phyloP scores from a whole-genome alignment of 64 coral and sea anemone species.

The Montipora cactus region DNA sequence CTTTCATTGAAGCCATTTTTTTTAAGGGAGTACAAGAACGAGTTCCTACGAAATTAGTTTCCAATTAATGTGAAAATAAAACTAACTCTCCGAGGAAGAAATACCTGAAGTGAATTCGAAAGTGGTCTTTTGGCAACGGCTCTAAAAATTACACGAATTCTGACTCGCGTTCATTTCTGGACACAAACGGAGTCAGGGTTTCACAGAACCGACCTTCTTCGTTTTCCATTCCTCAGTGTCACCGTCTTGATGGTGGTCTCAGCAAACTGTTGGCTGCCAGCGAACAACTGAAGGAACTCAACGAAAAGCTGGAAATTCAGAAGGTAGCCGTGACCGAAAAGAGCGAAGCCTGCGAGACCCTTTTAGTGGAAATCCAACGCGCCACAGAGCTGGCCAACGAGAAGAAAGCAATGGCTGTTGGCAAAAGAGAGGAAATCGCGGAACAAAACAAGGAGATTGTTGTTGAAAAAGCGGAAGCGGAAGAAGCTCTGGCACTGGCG shows the following conservation, averaged over 20 bases:
- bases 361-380: constrained; percentile 86
- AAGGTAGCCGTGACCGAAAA: constrained; percentile 99
- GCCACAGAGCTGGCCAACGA: constrained; percentile 91
- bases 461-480: constrained; percentile 90
- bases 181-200: background rate
- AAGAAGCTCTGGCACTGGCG: constrained; percentile 87
- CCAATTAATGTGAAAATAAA: too few relatives aligned
- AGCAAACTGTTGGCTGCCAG: constrained; percentile 96
- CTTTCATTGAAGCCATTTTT: too few relatives aligned
- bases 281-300: constrained; percentile 96
- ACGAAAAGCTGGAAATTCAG: constrained; percentile 96
- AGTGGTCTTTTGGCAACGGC: too few relatives aligned
- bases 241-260: constrained; percentile 98
- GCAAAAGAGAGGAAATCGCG: constrained; percentile 93
- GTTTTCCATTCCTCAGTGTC: constrained; percentile 71
- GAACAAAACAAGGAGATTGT: constrained; percentile 94
- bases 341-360: constrained; percentile 94
- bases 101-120: too few relatives aligned
- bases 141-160: background rate
- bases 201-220: background rate
- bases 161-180: background rate
- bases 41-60: too few relatives aligned
- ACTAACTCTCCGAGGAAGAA: too few relatives aligned
- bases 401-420: constrained; percentile 94
- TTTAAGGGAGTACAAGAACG: too few relatives aligned